Percentiles rank a stretch among this genome's conserved stretches.
phyloP scores from a whole-genome alignment of 2,888 invertebrate species.

The Rotaria socialis region DNA sequence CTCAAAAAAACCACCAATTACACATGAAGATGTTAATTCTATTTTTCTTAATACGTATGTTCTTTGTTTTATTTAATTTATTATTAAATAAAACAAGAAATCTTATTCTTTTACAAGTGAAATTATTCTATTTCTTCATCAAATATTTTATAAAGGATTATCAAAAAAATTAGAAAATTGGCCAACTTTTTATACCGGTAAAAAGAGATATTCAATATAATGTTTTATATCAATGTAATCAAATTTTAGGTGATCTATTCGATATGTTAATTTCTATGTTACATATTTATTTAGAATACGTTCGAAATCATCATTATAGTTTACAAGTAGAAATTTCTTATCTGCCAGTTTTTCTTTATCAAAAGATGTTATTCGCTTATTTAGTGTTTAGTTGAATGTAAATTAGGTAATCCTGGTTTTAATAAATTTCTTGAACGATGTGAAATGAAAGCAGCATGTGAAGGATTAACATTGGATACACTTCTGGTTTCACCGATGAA shows the following conservation, averaged over 20 bases:
- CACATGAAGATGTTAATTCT: constrained; percentile 86
- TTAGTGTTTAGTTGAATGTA: constrained; percentile 71
- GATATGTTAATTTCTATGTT: constrained; percentile 89
- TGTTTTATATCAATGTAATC: neutral
- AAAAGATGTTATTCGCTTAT: neutral
- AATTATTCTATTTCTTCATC: constrained; percentile 82
- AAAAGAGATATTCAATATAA: constrained; percentile 49
- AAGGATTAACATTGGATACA: constrained; percentile 77
- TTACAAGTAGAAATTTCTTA: constrained; percentile 65
- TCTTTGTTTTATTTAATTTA: neutral
- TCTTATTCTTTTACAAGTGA: constrained; percentile 63
- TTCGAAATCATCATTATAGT: constrained; percentile 86
- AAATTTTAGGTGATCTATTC: constrained; percentile 76
- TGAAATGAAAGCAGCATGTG: constrained; percentile 79
- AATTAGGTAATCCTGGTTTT: constrained; percentile 72
- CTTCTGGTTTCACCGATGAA: constrained; percentile 90
- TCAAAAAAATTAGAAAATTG: constrained; percentile 84
- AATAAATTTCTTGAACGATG: constrained; percentile 73
- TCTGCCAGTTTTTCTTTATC: neutral
- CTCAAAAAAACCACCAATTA: constrained; percentile 83
- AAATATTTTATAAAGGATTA: constrained; percentile 85
- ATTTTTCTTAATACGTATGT: constrained; percentile 75
- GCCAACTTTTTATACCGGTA: constrained; percentile 85
- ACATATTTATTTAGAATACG: constrained; percentile 89
- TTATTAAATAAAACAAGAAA: neutral